Evolutionary conservation across 2,888 invertebrate species (phyloP).

Genomic region (Drosophila trichaetosa): DNA sequence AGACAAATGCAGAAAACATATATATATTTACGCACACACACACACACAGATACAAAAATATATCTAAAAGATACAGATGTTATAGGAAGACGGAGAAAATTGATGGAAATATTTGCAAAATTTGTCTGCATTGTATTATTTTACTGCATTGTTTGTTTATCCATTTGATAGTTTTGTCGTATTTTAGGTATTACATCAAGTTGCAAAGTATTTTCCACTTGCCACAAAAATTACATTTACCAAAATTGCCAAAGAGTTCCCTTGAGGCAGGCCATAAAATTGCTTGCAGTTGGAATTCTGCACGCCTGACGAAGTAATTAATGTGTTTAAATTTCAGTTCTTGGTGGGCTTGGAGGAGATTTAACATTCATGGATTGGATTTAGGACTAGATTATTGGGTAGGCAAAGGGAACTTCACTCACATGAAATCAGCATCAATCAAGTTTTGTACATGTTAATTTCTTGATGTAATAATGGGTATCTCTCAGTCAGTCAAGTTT

Average conservation of each 20-base stretch:
- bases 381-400: background rate
- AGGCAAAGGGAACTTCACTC: background rate
- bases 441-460: background rate
- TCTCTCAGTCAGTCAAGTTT: background rate
- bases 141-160: constrained; percentile 19
- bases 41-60: background rate
- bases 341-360: background rate
- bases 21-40: background rate
- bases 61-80: background rate
- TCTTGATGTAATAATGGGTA: constrained; percentile 12
- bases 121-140: constrained; percentile 42
- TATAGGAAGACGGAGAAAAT: constrained; percentile 18
- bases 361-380: background rate
- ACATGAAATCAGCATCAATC: background rate
- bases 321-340: background rate
- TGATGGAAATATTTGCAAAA: constrained; percentile 52
- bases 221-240: constrained; percentile 1
- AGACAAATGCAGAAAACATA: constrained; percentile 33
- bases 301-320: background rate
- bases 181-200: constrained; percentile 1
- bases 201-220: background rate
- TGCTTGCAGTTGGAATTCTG: background rate
- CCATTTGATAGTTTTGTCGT: background rate
- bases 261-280: background rate
- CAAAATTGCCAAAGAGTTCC: background rate